Evolutionary conservation across 1,140 invertebrate genomes (phyloP).

Genomic region (Venustaconcha ellipsiformis): DNA sequence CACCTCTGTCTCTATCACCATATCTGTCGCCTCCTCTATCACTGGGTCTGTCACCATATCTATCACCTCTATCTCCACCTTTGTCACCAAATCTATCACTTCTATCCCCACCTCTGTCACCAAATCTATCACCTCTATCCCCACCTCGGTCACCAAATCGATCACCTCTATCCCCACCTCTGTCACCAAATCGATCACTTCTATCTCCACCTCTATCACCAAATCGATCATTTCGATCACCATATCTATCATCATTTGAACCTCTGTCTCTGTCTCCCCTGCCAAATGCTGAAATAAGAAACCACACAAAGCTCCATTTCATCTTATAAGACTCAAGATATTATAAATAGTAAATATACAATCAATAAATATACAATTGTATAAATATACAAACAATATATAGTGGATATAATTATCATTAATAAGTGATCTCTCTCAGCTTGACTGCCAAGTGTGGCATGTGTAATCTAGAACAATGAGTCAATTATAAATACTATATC

Average conservation of each 20-base stretch:
- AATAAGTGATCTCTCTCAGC: no score
- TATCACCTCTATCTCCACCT: constrained; percentile 14
- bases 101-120: constrained; percentile 8
- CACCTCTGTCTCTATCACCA: constrained; percentile 6
- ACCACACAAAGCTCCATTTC: no score
- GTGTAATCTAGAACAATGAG: no score
- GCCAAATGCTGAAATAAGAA: background rate
- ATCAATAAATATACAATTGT: no score
- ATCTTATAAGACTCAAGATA: no score
- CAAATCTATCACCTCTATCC: background rate
- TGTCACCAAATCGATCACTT: constrained; percentile 1
- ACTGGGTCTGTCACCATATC: constrained; percentile 11
- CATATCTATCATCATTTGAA: background rate
- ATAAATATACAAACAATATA: no score
- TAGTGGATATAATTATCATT: no score
- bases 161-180: constrained; percentile 6
- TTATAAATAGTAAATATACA: no score
- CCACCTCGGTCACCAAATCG: constrained; percentile 19
- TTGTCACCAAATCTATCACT: constrained; percentile 17
- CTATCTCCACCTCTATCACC: background rate
- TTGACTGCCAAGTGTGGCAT: no score
- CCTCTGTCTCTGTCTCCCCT: background rate
- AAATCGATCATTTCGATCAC: background rate
- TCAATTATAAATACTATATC: no score
- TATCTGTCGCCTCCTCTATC: constrained; percentile 7